Percentiles rank a stretch among this genome's conserved stretches.
phyloP scores from a whole-genome alignment of 1,140 invertebrate genomes.

The Venturia canescens region DNA sequence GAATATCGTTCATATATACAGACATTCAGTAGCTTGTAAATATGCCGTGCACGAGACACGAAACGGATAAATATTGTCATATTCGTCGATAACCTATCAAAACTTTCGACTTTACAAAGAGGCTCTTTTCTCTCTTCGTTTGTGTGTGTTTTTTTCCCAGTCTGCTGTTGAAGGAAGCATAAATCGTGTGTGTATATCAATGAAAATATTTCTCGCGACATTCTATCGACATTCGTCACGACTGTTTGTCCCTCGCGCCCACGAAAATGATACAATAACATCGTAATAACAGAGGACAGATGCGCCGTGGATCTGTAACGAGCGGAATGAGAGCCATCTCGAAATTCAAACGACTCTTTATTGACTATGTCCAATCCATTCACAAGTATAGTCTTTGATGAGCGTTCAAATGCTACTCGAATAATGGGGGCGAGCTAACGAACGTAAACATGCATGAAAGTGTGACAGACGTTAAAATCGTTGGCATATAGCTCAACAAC shows the following conservation, averaged over 20 bases:
- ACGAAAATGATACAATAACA: not conserved
- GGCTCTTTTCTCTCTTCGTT: not conserved
- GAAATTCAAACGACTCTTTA: not conserved
- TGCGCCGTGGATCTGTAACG: not conserved
- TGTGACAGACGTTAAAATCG: no score
- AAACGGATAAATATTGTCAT: not conserved
- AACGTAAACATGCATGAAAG: not conserved
- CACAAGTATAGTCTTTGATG: not conserved
- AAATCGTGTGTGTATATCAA: not conserved
- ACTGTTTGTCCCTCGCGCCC: not conserved
- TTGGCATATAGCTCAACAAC: no score
- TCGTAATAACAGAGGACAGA: no score
- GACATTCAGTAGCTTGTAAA: not conserved
- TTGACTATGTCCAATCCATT: not conserved
- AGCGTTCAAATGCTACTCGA: not conserved
- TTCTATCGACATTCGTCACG: not conserved
- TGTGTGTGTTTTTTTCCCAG: not conserved
- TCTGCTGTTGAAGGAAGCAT: not conserved
- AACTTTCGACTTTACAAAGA: not conserved
- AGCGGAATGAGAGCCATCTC: not conserved
- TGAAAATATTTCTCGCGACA: not conserved
- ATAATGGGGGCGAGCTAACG: not conserved
- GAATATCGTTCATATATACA: not conserved
- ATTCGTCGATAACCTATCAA: not conserved
- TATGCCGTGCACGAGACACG: not conserved